These are phyloP conservation scores for Nasonovia ribisnigri DNA, from an alignment of 2,888 invertebrate species.

Conservation along the genomic window DNA sequence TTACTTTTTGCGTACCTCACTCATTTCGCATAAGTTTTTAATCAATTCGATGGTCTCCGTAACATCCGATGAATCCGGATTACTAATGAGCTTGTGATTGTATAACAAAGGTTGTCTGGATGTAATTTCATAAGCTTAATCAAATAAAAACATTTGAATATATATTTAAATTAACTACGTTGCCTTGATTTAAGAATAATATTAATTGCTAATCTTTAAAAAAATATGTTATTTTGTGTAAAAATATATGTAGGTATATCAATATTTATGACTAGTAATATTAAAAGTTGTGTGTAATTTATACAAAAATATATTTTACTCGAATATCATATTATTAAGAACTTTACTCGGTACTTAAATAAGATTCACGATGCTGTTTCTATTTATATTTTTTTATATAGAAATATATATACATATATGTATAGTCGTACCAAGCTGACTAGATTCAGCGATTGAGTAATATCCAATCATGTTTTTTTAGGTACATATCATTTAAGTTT, in stretches of 20 bases:
- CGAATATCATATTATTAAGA: background rate
- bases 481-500: no score
- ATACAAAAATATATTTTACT: background rate
- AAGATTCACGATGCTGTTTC: background rate
- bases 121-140: conserved; percentile 54
- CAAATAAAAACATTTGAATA: conserved; percentile 24
- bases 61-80: conserved; percentile 48
- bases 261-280: background rate
- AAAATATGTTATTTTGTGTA: background rate
- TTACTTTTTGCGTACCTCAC: conserved; percentile 52
- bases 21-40: conserved; percentile 59
- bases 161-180: background rate
- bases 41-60: conserved; percentile 41
- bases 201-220: background rate
- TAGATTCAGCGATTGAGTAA: no score
- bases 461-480: no score
- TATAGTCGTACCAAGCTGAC: no score
- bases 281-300: background rate
- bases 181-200: background rate
- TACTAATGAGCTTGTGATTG: conserved; percentile 57
- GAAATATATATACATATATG: no score
- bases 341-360: background rate
- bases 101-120: conserved; percentile 61
- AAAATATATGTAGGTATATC: background rate
- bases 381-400: background rate